Percentiles rank a stretch among this genome's conserved stretches.
These are phyloP conservation scores for Pollenia amentaria DNA, from an alignment of 2,888 invertebrate species.

Conservation along the genomic window DNA sequence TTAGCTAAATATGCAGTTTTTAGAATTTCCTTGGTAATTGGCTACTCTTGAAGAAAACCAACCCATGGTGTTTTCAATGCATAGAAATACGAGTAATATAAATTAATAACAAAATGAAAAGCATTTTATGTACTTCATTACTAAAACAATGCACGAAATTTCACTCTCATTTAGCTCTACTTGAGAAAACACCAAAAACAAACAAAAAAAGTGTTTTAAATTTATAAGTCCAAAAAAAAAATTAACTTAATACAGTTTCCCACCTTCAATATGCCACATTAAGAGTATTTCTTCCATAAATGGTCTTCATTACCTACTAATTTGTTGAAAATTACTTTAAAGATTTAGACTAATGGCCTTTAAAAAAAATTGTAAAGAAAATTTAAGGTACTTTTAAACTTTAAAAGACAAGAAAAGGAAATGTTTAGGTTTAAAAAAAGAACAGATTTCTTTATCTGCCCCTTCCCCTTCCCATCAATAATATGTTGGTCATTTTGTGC, in stretches of 20 bases:
- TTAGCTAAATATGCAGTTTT: too few relatives aligned
- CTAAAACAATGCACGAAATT: not conserved
- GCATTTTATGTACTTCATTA: not conserved
- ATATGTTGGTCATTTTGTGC: too few relatives aligned
- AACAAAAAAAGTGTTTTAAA: not conserved
- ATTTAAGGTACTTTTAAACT: too few relatives aligned
- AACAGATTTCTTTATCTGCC: not conserved
- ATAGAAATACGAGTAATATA: not conserved
- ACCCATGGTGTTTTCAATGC: not conserved
- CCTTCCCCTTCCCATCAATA: too few relatives aligned
- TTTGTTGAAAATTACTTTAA: slow-evolving; percentile 10
- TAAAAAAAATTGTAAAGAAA: not conserved
- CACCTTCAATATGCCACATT: not conserved
- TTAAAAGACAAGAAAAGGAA: not conserved
- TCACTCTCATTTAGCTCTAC: too few relatives aligned
- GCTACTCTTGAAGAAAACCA: not conserved
- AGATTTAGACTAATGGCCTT: not conserved
- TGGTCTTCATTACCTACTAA: not conserved
- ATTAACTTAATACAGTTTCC: not conserved
- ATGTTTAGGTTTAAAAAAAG: not conserved
- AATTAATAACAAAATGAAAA: not conserved
- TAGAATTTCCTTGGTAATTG: not conserved
- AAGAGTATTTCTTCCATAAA: not conserved
- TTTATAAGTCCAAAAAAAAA: not conserved
- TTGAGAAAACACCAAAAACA: not conserved